phyloP scores from a whole-genome alignment of 2,113 vertebrate species.

The Xenopus borealis region DNA sequence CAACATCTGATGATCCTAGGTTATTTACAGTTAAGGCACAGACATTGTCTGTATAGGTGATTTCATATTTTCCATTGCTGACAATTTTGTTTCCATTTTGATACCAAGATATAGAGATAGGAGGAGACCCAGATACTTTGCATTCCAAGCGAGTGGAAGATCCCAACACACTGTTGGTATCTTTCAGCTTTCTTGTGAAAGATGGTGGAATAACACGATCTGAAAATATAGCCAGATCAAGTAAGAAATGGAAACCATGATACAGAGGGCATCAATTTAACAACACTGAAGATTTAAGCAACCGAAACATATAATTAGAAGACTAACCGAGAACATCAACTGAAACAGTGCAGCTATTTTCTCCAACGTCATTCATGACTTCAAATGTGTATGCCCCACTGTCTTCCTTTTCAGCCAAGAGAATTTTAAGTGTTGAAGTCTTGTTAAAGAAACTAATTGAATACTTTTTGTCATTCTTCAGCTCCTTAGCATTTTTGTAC shows the following conservation, averaged over 20 bases:
- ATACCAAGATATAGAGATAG: slow-evolving; percentile 88
- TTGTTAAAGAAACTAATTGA: slow-evolving; percentile 87
- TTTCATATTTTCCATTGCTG: slow-evolving; percentile 83
- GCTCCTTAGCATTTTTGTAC: slow-evolving; percentile 89
- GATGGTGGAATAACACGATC: slow-evolving; percentile 88
- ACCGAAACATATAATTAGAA: slow-evolving; percentile 15
- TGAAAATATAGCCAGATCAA: slow-evolving; percentile 55
- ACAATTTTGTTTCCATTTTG: slow-evolving; percentile 81
- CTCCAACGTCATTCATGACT: slow-evolving; percentile 90
- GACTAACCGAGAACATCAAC: slow-evolving; percentile 88
- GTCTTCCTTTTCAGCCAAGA: slow-evolving; percentile 81
- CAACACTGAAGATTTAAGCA: neutral
- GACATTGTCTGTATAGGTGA: slow-evolving; percentile 81
- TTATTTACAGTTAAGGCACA: slow-evolving; percentile 80
- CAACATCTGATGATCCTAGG: slow-evolving; percentile 79
- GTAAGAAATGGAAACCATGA: slow-evolving; percentile 43
- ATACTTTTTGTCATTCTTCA: slow-evolving; percentile 83
- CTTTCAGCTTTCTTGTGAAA: slow-evolving; percentile 87
- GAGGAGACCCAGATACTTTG: slow-evolving; percentile 86
- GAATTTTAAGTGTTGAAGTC: slow-evolving; percentile 83
- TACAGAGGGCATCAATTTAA: accelerated
- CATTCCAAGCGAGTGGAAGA: slow-evolving; percentile 81
- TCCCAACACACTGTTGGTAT: slow-evolving; percentile 72
- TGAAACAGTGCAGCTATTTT: slow-evolving; percentile 86
- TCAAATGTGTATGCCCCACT: slow-evolving; percentile 88